Percentiles rank a stretch among this genome's conserved stretches.
Evolutionary conservation across 2,113 vertebrate genomes (phyloP).

Genomic region (Corythornis madagascariensis): DNA sequence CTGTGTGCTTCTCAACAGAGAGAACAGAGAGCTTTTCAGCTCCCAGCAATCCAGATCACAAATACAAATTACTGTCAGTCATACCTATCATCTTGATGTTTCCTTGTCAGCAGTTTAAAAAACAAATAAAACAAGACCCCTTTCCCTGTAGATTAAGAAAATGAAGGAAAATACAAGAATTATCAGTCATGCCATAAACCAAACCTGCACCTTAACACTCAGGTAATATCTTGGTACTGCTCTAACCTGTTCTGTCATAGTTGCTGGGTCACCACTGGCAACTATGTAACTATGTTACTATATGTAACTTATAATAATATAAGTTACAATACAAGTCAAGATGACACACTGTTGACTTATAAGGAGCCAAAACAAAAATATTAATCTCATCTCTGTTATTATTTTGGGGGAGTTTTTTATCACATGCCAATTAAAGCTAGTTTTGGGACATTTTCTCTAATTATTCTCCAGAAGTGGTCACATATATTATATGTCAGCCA

Average conservation of each 20-base stretch:
- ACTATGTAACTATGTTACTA: too few species aligned
- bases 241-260: not conserved
- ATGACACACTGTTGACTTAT: not conserved
- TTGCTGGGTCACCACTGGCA: not conserved
- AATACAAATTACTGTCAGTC: not conserved
- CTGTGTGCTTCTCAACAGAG: not conserved
- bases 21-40: not conserved
- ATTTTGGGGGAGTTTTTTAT: not conserved
- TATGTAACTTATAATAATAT: not conserved
- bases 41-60: not conserved
- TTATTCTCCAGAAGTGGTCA: not conserved
- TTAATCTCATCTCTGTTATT: not conserved
- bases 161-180: not conserved
- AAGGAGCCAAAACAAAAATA: not conserved
- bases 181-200: not conserved
- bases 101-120: not conserved
- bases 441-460: constrained; percentile 9
- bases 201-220: not conserved
- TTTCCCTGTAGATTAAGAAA: not conserved
- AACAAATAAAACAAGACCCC: not conserved
- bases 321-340: not conserved
- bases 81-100: not conserved
- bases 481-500: not conserved
- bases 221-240: not conserved
- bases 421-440: not conserved